Percentiles rank a stretch among this genome's conserved stretches.
Evolutionary conservation across 2,797 vertebrate species (phyloP).

Genomic region (Galago senegalensis): DNA sequence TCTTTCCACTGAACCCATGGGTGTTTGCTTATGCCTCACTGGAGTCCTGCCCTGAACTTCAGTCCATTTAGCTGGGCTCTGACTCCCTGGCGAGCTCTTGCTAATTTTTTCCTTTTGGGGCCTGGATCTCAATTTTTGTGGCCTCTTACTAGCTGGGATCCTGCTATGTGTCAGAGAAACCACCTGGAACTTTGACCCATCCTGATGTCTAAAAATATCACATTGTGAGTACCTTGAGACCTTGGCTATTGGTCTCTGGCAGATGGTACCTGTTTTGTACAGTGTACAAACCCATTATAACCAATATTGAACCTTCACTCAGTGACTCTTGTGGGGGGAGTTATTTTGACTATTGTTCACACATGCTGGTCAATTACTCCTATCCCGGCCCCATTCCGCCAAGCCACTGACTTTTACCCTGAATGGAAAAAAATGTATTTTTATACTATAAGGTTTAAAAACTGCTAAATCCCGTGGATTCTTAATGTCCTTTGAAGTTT

Average conservation of each 20-base stretch:
- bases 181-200: background rate
- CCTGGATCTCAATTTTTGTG: background rate
- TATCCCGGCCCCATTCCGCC: background rate
- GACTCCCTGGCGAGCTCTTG: background rate
- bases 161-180: background rate
- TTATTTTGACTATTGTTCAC: background rate
- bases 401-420: background rate
- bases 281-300: background rate
- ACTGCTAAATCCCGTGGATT: background rate
- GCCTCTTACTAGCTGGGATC: background rate
- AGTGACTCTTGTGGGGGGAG: background rate
- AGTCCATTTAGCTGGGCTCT: background rate
- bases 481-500: background rate
- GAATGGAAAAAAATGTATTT: background rate
- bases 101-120: background rate
- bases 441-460: slow-evolving; percentile 2
- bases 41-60: background rate
- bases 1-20: background rate
- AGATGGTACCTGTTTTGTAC: background rate
- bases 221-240: background rate
- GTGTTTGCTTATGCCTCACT: background rate
- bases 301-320: background rate
- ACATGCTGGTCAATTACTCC: background rate
- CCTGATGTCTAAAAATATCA: background rate
- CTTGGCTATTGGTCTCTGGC: background rate